Base-by-base conservation (phyloP, 2,113 vertebrate species). In the Oncorhynchus tshawytscha region DNA sequence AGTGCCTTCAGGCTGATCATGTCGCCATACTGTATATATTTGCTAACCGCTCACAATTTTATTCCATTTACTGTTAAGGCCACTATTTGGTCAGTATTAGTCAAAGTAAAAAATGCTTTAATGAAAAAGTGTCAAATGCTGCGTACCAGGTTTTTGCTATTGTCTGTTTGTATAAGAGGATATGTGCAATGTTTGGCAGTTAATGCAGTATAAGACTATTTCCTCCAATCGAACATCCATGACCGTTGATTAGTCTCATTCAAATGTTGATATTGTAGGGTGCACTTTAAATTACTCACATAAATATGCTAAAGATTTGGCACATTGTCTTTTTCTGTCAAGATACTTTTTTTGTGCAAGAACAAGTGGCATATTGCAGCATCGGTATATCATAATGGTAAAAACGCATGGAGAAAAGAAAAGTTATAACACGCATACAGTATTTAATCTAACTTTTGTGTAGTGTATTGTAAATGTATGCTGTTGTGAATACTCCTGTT, bases 1-100 rank as follows among this genome's bases (percentile, higher is more conserved):
- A 92, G 90, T 91, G 90, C 91, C 91, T 92, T 91, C 82, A 48
- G 85, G 91, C 91, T 87, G 76, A 71, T 82, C 80, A 76, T 85
- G 76, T 82, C 84, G 87, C 85, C 84, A 87, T 85, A 82, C 67
- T 82, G 77, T 86, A 80, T 62, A 83, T 22, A 75, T 79, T 67
- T 64, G 6, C 70, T 62, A 57, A 81, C 49, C 54, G 24, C 22
- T 12, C 76, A 76, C 67, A 51, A 29, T 34, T 45, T 29, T 29
- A 31, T n/a, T 68, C 67, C 31, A 20, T 66, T 18, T 77, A 57
- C 72, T 49, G 24, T 72, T 18, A 54, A 54, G 75, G 73, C 73
- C 79, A 79, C 51, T 70, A 13, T 78, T 79, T 80, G 69, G 75
- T 67, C 78, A 84, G 79, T 62, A 31, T 45, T 65, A 62, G 74